Base-by-base conservation (phyloP, 2,797 vertebrate species). In the Mallotus villosus region DNA sequence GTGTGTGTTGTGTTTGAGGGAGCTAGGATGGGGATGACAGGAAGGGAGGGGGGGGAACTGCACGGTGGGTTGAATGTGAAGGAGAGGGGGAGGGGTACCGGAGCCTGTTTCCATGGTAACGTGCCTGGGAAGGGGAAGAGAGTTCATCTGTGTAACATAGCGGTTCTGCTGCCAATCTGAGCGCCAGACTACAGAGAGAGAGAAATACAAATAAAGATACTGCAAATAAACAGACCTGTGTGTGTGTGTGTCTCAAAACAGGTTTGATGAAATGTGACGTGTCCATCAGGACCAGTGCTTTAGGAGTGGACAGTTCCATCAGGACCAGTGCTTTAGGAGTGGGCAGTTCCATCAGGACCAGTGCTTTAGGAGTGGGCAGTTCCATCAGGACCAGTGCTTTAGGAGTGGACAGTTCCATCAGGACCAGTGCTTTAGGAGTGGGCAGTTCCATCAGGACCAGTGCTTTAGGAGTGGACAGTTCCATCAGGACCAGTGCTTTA, bases 31-130 rank as follows among this genome's bases (percentile, higher is more conserved):
- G 19, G 63, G 61, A 72, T 68, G 74, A 49, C 25, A 76, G 79
- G 72, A 73, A 53, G 7, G 68, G 67, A 78, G 32, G 24, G 76
- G 74, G 61, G 32, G 24, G 76, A 73, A 58, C 27, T 67, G 75
- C 65, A 58, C 71, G 75, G 72, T 78, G 78, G 78, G 74, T 69
- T 71, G 76, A 73, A 89, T 84, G 78, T 74, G 76, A 71, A 81
- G 80, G 51, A 84, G 82, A 85, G 71, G 73, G 76, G 77, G 72
- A 74, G 83, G 87, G 67, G n/a, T n/a, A 75, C 49, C 76, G 25
- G 76, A 85, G 84, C 78, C 81, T 89, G 91, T 93, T 90, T 90
- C 90, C 89, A 92, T 91, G 88, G 89, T 78, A 90, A 92, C 90
- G 75, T 71, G 78, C 58, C n/a, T n/a, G 29, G 76, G 75, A 63